Percentiles rank a stretch among this genome's conserved stretches.
Conservation (phyloP, 2,797 vertebrate genomes). For the Chaenodraco wilsoni region DNA sequence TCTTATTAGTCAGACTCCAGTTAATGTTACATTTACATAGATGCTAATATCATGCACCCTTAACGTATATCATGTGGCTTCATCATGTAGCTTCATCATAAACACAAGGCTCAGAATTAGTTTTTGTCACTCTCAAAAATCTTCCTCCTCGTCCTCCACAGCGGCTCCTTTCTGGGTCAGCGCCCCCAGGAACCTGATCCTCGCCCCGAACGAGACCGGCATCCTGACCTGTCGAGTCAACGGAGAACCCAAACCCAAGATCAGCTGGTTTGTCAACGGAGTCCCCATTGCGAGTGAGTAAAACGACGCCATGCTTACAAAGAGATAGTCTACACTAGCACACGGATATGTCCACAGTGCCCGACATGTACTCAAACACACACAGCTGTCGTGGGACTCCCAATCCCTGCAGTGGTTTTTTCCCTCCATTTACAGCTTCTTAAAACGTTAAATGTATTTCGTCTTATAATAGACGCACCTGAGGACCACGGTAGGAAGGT, state of each 20-base stretch:
- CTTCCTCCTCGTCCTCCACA: conserved; percentile 48
- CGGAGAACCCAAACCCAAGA: conserved; percentile 91
- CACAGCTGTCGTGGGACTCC: background rate
- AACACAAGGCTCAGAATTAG: background rate
- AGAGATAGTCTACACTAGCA: background rate
- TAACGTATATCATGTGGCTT: background rate
- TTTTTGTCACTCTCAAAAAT: background rate
- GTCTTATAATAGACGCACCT: conserved; percentile 84
- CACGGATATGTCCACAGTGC: background rate
- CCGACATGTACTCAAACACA: background rate
- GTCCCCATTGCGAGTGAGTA: conserved; percentile 91
- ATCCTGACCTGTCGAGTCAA: conserved; percentile 89
- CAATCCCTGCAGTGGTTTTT: background rate
- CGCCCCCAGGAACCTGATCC: conserved; percentile 91
- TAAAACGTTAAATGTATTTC: background rate
- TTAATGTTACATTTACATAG: background rate
- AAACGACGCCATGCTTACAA: background rate
- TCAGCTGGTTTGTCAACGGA: conserved; percentile 93
- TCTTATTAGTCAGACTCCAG: background rate
- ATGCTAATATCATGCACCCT: background rate
- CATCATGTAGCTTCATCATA: no score
- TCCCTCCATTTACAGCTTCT: background rate
- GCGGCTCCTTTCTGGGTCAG: conserved; percentile 97
- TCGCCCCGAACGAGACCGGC: conserved; percentile 94
- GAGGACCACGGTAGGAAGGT: conserved; percentile 89